Conservation (phyloP, 2,797 vertebrate species). For the Scomberomorus guttatus region DNA sequence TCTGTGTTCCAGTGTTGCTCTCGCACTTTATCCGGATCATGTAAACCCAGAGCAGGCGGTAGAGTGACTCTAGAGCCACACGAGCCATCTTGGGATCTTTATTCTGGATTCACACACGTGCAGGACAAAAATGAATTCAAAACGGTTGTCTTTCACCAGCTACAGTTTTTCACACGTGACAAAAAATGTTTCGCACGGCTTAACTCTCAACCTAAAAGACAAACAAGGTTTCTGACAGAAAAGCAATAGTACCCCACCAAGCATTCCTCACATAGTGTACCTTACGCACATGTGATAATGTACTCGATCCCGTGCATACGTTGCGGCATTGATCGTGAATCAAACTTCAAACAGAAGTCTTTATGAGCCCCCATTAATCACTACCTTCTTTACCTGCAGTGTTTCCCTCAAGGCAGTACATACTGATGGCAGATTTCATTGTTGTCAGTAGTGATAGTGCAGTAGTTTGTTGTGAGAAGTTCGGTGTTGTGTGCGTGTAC, state of each 20-base stretch:
- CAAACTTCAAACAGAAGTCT: background rate
- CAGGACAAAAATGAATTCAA: slow-evolving; percentile 6
- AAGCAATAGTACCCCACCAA: background rate
- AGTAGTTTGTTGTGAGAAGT: background rate
- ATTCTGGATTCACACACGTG: slow-evolving; percentile 85
- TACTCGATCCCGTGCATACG: background rate
- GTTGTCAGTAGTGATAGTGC: background rate
- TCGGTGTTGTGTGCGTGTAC: background rate
- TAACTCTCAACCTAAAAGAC: background rate
- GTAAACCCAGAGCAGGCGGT: slow-evolving; percentile 98
- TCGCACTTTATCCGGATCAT: slow-evolving; percentile 99
- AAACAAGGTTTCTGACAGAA: background rate
- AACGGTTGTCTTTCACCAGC: background rate
- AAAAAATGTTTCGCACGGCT: background rate
- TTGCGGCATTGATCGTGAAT: background rate
- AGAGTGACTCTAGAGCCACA: slow-evolving; percentile 97
- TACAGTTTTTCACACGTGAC: slow-evolving; percentile 9
- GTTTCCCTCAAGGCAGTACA: slow-evolving; percentile 33
- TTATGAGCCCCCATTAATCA: slow-evolving; percentile 22
- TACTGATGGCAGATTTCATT: slow-evolving; percentile 13
- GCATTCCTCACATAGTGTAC: slow-evolving; percentile 23
- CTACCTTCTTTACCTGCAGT: slow-evolving; percentile 5
- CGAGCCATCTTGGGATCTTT: slow-evolving; percentile 99
- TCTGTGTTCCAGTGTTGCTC: slow-evolving; percentile 99
- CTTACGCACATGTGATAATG: background rate